These are phyloP conservation scores for Chirona hameri DNA, from an alignment of 2,888 invertebrate genomes.

Conservation along the genomic window DNA sequence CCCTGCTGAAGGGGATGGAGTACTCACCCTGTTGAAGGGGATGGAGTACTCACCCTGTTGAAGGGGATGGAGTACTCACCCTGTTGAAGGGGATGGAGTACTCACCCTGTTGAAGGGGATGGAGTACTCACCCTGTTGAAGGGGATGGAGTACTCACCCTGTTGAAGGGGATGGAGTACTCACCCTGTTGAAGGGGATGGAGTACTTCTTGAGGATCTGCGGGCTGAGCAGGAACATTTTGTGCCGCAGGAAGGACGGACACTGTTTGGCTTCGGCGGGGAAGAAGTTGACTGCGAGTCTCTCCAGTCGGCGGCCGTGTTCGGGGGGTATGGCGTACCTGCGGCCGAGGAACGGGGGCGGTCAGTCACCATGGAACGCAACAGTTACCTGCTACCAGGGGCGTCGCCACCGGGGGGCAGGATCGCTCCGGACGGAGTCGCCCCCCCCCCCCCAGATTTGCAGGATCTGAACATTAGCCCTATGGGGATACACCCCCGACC, in stretches of 20 bases:
- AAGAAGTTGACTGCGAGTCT: conserved; percentile 89
- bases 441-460: too few relatives aligned
- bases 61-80: conserved; percentile 93
- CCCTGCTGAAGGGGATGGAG: conserved; percentile 91
- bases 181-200: conserved; percentile 90
- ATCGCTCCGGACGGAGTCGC: too few relatives aligned
- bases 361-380: background rate
- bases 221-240: conserved; percentile 99
- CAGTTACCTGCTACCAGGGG: too few relatives aligned
- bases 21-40: conserved; percentile 92
- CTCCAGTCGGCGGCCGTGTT: conserved; percentile 89
- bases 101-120: conserved; percentile 93
- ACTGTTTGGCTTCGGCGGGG: conserved; percentile 74
- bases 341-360: too few relatives aligned
- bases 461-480: too few relatives aligned
- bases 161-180: conserved; percentile 86
- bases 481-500: too few relatives aligned
- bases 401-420: too few relatives aligned
- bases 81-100: conserved; percentile 94
- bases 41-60: conserved; percentile 94
- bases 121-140: conserved; percentile 90
- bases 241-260: conserved; percentile 89
- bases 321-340: conserved; percentile 90
- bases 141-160: conserved; percentile 94
- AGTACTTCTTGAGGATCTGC: conserved; percentile 83